Evolutionary conservation across 2,113 vertebrate genomes (phyloP), one percentile per base, ranked within the genome.

Genomic region (Clarias macrocephalus): DNA sequence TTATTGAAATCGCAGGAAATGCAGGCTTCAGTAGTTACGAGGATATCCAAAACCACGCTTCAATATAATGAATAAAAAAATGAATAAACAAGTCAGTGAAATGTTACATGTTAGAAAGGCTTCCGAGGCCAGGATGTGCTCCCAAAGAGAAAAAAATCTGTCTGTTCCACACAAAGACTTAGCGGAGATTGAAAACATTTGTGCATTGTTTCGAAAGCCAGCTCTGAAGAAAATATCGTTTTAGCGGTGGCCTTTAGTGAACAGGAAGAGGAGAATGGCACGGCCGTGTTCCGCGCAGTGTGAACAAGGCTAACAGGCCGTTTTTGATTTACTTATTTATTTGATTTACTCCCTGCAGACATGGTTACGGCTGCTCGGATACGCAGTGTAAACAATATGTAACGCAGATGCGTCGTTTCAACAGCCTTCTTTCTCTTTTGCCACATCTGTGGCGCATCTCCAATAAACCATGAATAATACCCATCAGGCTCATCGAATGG

Each of bases 401-500:
- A 84, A 87, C 30, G 79, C 89, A 90, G 65, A 90, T 88, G 87
- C 85, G 75, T 52, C 57, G n/a, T 76, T 84, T 83, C 68, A 81
- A 82, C 84, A 87, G 59, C 28, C 48, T 15, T 25, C 2, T 63
- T 63, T 79, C 16, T 65, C 54, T 70, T 87, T 68, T 28, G 73
- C 87, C 81, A 85, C 65, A 72, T 85, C 87, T 85, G 62, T 70
- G 80, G 62, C 48, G 23, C 70, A 59, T 84, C 87, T 83, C 75
- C 63, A 80, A 87, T 90, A 86, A 88, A 88, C 86, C 89, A 84
- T 72, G 42, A 13, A 57, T 85, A 85, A 88, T 75, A 86, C 86
- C 85, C 85, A 83, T 87, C 82, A 85, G 91, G 66, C 86, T 91
- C 87, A 80, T 90, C 85, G 30, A 81, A 63, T 28, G 30, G 60